phyloP scores from a whole-genome alignment of 1,140 invertebrate species.

The Chrysoperla carnea region DNA sequence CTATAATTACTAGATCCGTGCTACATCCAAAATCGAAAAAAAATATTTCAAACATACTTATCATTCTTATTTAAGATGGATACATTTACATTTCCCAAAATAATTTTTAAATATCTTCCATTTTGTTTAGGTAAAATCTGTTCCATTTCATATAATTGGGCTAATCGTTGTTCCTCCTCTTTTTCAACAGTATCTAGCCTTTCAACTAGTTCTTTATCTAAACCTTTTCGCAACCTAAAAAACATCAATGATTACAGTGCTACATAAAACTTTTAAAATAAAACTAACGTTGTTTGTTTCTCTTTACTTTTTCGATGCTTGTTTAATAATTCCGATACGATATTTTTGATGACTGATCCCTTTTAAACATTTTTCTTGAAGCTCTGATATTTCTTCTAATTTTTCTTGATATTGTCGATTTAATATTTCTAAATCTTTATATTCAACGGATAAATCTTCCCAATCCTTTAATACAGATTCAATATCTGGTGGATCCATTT shows the following conservation, averaged over 20 bases:
- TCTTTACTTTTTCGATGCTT: constrained; percentile 61
- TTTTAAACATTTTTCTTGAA: constrained; percentile 77
- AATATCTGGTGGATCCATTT: not conserved
- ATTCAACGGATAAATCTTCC: constrained; percentile 59
- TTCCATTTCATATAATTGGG: constrained; percentile 69
- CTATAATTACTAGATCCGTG: too few relatives aligned
- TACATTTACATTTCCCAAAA: constrained; percentile 92
- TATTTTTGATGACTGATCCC: constrained; percentile 81
- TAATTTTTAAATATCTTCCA: constrained; percentile 81
- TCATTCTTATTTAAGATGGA: constrained; percentile 91
- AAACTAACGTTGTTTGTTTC: constrained; percentile 7
- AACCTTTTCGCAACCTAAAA: not conserved
- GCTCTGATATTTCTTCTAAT: constrained; percentile 61
- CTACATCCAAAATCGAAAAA: too few relatives aligned
- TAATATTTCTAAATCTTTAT: constrained; percentile 52
- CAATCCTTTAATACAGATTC: constrained; percentile 37
- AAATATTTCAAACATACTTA: constrained; percentile 60
- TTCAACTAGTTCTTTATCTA: not conserved
- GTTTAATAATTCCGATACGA: constrained; percentile 62
- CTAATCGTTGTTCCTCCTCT: constrained; percentile 56
- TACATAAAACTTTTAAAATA: too few relatives aligned
- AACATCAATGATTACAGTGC: too few relatives aligned
- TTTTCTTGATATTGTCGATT: constrained; percentile 72
- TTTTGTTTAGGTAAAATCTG: constrained; percentile 72
- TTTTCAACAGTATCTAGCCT: constrained; percentile 39